Conservation (phyloP, 2,797 vertebrate genomes). For the Manis pentadactyla region DNA sequence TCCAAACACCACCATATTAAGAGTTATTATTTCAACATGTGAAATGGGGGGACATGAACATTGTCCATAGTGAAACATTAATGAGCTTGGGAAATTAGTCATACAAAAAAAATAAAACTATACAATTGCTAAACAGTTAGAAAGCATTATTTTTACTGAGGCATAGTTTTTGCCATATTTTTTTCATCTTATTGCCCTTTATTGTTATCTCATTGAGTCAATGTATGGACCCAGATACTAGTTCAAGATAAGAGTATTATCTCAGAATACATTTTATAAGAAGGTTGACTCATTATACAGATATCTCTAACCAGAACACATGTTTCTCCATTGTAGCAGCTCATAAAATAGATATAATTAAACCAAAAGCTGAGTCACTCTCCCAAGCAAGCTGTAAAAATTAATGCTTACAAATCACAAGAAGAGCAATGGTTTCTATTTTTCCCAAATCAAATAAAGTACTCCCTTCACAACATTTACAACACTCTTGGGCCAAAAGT, state of each 20-base stretch:
- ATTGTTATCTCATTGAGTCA: neutral
- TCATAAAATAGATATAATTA: conserved; percentile 44
- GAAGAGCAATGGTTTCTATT: neutral
- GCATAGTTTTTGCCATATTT: neutral
- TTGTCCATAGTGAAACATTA: neutral
- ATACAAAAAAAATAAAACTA: neutral
- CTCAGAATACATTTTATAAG: neutral
- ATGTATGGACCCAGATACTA: neutral
- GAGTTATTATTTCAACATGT: neutral
- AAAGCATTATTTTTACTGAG: neutral
- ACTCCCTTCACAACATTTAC: neutral
- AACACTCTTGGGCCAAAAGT: neutral
- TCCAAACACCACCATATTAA: neutral
- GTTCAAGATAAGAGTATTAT: neutral
- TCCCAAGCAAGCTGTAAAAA: conserved; percentile 34
- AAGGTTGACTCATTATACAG: neutral
- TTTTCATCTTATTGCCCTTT: neutral
- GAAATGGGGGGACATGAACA: neutral
- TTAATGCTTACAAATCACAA: conserved; percentile 39
- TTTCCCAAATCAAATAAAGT: conserved; percentile 41
- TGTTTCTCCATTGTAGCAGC: neutral
- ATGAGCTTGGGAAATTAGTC: neutral
- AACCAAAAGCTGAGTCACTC: neutral
- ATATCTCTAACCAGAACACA: neutral
- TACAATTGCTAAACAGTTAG: neutral